Conservation (phyloP, 2,113 vertebrate genomes). For the Tragelaphus imberbis region DNA sequence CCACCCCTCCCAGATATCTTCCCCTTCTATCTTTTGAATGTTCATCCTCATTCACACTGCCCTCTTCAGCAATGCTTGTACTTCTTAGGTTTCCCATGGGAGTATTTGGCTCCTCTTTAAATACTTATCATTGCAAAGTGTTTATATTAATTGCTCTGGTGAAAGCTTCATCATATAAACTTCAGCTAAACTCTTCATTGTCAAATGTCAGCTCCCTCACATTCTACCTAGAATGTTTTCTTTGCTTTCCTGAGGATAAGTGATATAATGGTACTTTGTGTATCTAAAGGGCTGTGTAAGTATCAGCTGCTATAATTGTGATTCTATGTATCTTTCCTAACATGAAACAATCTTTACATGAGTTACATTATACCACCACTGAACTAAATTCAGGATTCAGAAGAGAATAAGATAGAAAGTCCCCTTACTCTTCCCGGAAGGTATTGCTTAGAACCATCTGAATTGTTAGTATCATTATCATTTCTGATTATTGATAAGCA, state of each 20-base stretch:
- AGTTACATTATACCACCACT: neutral
- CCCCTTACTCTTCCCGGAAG: neutral
- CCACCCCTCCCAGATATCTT: neutral
- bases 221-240: neutral
- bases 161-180: slow-evolving; percentile 3
- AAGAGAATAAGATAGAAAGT: neutral
- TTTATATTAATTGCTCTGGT: slow-evolving; percentile 52
- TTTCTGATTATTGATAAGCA: neutral
- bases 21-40: neutral
- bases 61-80: neutral
- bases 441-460: neutral
- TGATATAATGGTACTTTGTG: neutral
- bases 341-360: neutral
- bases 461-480: neutral
- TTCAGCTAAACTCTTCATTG: slow-evolving; percentile 19
- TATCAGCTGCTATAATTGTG: neutral
- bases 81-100: neutral
- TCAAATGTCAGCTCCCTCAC: slow-evolving; percentile 15
- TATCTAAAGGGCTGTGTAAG: neutral
- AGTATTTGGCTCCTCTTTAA: slow-evolving; percentile 38
- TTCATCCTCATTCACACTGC: neutral
- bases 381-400: neutral
- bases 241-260: slow-evolving; percentile 22
- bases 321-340: neutral
- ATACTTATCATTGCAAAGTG: neutral